Evolutionary conservation across 2,113 vertebrate species (phyloP).

Genomic region (Odontesthes bonariensis): DNA sequence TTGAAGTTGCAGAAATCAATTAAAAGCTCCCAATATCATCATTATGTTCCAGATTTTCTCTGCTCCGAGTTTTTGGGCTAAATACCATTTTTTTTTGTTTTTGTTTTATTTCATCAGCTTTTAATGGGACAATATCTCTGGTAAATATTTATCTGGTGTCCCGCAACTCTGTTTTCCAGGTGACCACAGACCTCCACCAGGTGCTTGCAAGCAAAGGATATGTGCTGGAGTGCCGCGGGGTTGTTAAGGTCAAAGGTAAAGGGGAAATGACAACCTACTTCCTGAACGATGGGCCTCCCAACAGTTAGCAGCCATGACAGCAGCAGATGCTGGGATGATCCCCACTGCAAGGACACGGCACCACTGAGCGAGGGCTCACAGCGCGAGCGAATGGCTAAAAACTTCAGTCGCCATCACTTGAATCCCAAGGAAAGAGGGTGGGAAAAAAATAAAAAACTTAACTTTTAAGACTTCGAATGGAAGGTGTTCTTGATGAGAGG

Average conservation of each 20-base stretch:
- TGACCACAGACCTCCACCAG: conserved; percentile 94
- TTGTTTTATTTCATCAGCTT: no score
- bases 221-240: conserved; percentile 91
- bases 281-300: conserved; percentile 90
- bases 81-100: no score
- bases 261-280: conserved; percentile 99
- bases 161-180: conserved; percentile 76
- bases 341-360: conserved; percentile 70
- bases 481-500: conserved; percentile 68
- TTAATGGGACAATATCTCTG: no score
- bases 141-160: not conserved
- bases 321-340: conserved; percentile 51
- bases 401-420: conserved; percentile 79
- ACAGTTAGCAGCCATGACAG: conserved; percentile 86
- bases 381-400: conserved; percentile 64
- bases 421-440: conserved; percentile 68
- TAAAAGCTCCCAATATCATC: no score
- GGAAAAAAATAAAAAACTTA: conserved; percentile 7
- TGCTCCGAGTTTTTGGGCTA: no score
- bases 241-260: conserved; percentile 97
- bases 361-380: conserved; percentile 70
- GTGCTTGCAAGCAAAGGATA: conserved; percentile 93
- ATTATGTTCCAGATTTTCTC: not conserved
- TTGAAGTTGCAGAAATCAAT: not conserved
- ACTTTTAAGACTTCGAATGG: conserved; percentile 56